Conservation (phyloP, 1,140 invertebrate genomes). For the Propsilocerus akamusi region DNA sequence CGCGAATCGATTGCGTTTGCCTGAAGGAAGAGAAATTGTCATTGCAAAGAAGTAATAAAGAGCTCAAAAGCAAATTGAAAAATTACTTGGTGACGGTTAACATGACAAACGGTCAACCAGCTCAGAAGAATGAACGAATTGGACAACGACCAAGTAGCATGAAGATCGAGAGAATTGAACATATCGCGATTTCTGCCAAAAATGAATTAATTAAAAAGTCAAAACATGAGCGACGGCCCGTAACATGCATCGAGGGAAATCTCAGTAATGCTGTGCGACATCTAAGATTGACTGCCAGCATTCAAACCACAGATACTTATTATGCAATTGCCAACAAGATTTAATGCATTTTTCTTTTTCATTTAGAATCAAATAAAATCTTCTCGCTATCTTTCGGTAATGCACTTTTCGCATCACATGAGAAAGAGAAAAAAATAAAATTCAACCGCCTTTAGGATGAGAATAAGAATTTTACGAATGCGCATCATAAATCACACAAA, state of each 20-base stretch:
- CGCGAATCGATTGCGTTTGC: slow-evolving; percentile 17
- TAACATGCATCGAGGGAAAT: slow-evolving; percentile 15
- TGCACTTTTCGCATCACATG: too few relatives aligned
- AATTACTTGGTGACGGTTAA: slow-evolving; percentile 19
- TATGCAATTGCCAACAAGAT: background rate
- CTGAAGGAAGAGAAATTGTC: slow-evolving; percentile 16
- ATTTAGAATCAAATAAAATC: too few relatives aligned
- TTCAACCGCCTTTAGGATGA: too few relatives aligned
- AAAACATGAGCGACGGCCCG: slow-evolving; percentile 8
- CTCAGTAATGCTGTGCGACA: slow-evolving; percentile 13
- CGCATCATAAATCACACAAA: too few relatives aligned
- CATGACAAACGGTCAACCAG: slow-evolving; percentile 17
- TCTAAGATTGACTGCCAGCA: background rate
- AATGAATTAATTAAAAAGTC: slow-evolving; percentile 6
- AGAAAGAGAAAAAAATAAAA: too few relatives aligned
- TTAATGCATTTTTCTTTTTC: too few relatives aligned
- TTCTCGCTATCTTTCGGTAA: too few relatives aligned
- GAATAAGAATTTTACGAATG: too few relatives aligned
- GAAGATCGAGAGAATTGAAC: slow-evolving; percentile 19
- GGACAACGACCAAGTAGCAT: slow-evolving; percentile 17
- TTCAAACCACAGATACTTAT: background rate
- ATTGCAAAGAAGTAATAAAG: slow-evolving; percentile 14
- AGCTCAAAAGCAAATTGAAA: slow-evolving; percentile 16
- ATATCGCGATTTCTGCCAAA: slow-evolving; percentile 9
- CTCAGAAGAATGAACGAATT: slow-evolving; percentile 3